phyloP scores from a whole-genome alignment of 2,888 invertebrate genomes.

The Caenorhabditis macrosperma region DNA sequence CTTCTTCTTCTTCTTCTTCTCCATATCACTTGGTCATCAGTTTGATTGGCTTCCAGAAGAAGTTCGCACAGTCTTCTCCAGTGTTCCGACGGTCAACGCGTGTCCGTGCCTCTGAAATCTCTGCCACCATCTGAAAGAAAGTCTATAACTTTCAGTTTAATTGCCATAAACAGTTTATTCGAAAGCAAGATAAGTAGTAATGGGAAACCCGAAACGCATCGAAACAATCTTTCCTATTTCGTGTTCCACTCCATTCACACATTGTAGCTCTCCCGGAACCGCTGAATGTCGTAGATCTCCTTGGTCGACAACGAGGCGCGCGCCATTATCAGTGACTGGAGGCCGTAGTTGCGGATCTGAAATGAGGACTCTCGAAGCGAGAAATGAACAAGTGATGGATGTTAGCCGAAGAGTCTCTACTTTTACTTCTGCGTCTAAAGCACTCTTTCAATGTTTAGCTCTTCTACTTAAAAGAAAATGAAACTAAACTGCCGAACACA shows the following conservation, averaged over 20 bases:
- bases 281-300: constrained; percentile 57
- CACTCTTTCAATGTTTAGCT: constrained; percentile 24
- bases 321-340: constrained; percentile 70
- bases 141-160: constrained; percentile 18
- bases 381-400: not conserved
- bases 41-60: constrained; percentile 10
- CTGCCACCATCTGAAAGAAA: constrained; percentile 1
- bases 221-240: constrained; percentile 25
- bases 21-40: constrained; percentile 33
- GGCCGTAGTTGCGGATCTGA: constrained; percentile 65
- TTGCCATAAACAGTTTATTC: constrained; percentile 34
- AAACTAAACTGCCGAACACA: constrained; percentile 8
- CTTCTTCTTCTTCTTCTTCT: too few relatives aligned
- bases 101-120: constrained; percentile 6
- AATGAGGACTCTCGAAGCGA: constrained; percentile 8
- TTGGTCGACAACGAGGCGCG: constrained; percentile 66
- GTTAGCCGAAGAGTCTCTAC: constrained; percentile 11
- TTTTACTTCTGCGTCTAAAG: constrained; percentile 27
- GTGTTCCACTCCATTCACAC: constrained; percentile 12
- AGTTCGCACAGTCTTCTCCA: not conserved
- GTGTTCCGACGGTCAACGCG: not conserved
- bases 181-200: constrained; percentile 46
- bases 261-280: constrained; percentile 50
- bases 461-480: constrained; percentile 3
- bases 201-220: constrained; percentile 35